A percentile compares a stretch with the other conserved stretches of the same genome.
phyloP scores from a whole-genome alignment of 2,888 invertebrate species.

The Serrognathus titanus region DNA sequence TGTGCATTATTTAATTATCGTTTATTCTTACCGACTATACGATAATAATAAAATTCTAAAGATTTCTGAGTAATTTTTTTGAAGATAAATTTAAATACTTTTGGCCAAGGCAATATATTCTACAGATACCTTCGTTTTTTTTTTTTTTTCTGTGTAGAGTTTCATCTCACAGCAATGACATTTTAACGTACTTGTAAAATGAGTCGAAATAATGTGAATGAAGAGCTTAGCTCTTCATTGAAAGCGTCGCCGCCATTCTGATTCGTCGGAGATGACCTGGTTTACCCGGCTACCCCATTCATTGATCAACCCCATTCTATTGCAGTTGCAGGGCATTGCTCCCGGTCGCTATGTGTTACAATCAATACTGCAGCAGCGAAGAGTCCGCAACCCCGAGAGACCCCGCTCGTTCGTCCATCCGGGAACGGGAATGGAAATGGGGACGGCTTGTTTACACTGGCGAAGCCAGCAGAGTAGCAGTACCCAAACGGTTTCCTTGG shows the following conservation, averaged over 20 bases:
- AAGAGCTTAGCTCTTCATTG: background rate
- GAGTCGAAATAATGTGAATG: background rate
- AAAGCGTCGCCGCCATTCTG: background rate
- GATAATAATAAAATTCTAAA: too few species aligned
- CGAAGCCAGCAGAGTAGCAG: background rate
- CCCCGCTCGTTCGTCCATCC: background rate
- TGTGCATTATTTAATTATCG: too few species aligned
- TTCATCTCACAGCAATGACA: too few species aligned
- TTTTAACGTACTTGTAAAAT: background rate
- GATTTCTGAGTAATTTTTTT: too few species aligned
- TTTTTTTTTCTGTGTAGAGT: too few species aligned
- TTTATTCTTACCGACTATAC: too few species aligned
- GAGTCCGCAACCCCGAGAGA: background rate
- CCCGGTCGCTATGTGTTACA: slow-evolving; percentile 1
- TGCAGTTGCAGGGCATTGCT: slow-evolving; percentile 21
- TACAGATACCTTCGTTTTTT: too few species aligned
- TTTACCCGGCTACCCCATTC: slow-evolving; percentile 17
- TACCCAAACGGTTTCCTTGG: too few species aligned
- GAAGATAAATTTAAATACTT: too few species aligned
- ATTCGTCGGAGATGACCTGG: background rate
- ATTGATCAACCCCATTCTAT: slow-evolving; percentile 27
- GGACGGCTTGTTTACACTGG: background rate
- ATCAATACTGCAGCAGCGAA: background rate
- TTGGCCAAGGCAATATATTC: too few species aligned
- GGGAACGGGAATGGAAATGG: background rate